Evolutionary conservation across 1,140 invertebrate species (phyloP).

Genomic region (Odontomachus brunneus): DNA sequence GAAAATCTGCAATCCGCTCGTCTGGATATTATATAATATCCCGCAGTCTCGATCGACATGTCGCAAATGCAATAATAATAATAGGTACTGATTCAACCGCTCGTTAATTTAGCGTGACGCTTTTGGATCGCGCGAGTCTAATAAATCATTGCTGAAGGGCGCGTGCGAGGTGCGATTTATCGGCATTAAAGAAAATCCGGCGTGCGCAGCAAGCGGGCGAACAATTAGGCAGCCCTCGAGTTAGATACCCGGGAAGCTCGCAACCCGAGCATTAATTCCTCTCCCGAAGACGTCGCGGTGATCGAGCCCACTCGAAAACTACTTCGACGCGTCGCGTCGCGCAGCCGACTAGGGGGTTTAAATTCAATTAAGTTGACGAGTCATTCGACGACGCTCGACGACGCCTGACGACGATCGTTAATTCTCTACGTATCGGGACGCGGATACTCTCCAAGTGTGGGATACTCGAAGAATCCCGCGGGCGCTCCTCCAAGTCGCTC

Average conservation of each 20-base stretch:
- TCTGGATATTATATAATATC: too few species aligned
- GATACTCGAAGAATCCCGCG: constrained; percentile 41
- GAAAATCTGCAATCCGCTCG: too few species aligned
- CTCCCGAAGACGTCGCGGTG: constrained; percentile 33
- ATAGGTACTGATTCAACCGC: too few species aligned
- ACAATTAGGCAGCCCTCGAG: constrained; percentile 29
- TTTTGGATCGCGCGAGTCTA: too few species aligned
- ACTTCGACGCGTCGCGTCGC: constrained; percentile 39
- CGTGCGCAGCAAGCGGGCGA: not conserved
- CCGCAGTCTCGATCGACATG: too few species aligned
- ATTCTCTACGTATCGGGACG: constrained; percentile 51
- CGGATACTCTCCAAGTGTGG: constrained; percentile 1
- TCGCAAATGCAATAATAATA: too few species aligned
- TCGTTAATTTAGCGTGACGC: too few species aligned
- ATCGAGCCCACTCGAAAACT: constrained; percentile 59
- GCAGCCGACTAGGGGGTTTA: constrained; percentile 25
- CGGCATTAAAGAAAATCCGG: not conserved
- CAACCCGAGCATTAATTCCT: constrained; percentile 25
- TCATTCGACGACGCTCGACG: constrained; percentile 31
- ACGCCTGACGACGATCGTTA: constrained; percentile 43
- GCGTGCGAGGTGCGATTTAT: constrained; percentile 13
- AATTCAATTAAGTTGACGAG: constrained; percentile 61
- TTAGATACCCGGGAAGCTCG: not conserved
- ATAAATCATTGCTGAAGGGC: not conserved
- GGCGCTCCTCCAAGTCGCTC: constrained; percentile 5